A percentile compares a stretch with the other conserved stretches of the same genome.
These are phyloP conservation scores for Centrocercus urophasianus DNA, from an alignment of 2,113 vertebrate genomes.

Conservation along the genomic window DNA sequence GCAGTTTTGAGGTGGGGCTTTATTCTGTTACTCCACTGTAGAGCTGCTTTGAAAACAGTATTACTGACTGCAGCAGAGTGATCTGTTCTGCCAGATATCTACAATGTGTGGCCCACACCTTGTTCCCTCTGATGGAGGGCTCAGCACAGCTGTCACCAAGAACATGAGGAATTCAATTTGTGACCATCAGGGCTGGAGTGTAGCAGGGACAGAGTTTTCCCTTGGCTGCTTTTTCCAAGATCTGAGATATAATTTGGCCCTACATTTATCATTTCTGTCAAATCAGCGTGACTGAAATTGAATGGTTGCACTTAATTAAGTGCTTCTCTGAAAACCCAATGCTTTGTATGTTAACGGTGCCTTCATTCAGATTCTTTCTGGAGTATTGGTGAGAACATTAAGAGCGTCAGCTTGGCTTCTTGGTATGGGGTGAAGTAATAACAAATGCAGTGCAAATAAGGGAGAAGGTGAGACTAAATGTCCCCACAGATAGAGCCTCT, in stretches of 20 bases:
- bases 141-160: not conserved
- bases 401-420: not conserved
- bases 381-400: not conserved
- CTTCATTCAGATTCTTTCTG: constrained; percentile 14
- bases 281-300: not conserved
- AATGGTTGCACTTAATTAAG: constrained; percentile 43
- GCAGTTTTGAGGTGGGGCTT: not conserved
- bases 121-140: not conserved
- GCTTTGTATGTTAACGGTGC: not conserved
- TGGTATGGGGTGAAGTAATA: not conserved
- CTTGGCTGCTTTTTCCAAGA: not conserved
- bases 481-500: not conserved
- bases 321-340: not conserved
- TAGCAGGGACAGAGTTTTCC: constrained; percentile 3
- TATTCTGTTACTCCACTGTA: not conserved
- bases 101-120: accelerated
- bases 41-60: not conserved
- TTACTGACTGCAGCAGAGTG: not conserved
- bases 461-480: not conserved
- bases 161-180: not conserved
- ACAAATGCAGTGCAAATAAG: not conserved
- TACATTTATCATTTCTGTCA: constrained; percentile 42
- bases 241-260: constrained; percentile 7
- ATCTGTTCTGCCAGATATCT: not conserved
- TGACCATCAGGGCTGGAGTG: not conserved